These are phyloP conservation scores for Astropecten irregularis DNA, from an alignment of 53 echinoderm and acorn worm genomes.

Conservation along the genomic window DNA sequence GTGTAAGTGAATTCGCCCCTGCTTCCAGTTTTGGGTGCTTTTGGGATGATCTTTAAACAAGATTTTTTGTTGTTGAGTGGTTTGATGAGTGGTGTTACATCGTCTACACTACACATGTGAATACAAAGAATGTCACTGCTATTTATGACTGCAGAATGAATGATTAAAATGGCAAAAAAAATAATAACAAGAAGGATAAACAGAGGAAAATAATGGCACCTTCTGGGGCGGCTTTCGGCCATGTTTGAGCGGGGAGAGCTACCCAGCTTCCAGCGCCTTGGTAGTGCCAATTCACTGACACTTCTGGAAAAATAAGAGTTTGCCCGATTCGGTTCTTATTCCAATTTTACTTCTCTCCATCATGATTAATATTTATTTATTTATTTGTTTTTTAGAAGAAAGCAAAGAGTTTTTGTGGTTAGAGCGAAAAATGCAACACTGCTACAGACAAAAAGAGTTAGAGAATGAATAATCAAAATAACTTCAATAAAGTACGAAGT, in stretches of 20 bases:
- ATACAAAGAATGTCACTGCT: neutral
- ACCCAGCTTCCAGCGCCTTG: conserved; percentile 49
- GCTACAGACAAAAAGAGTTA: neutral
- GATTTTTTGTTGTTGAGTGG: neutral
- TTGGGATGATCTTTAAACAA: no score
- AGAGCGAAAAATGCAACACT: neutral
- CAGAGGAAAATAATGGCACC: conserved; percentile 23
- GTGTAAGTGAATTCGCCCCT: no score
- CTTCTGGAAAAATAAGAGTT: conserved; percentile 53
- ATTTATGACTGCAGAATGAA: neutral
- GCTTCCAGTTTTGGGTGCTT: no score
- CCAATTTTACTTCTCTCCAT: no score
- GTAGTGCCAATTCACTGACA: conserved; percentile 58
- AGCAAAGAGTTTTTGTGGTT: neutral
- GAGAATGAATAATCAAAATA: no score
- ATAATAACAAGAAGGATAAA: neutral
- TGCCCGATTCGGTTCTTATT: neutral
- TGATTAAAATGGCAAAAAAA: neutral
- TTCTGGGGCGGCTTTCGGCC: conserved; percentile 50
- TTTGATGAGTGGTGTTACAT: conserved; percentile 2
- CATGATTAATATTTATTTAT: neutral
- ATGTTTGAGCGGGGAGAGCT: conserved; percentile 40
- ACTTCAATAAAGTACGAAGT: no score
- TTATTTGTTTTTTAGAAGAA: neutral
- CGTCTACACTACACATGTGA: neutral